Conservation (phyloP, 2,797 vertebrate species). For the Anomalospiza imberbis region DNA sequence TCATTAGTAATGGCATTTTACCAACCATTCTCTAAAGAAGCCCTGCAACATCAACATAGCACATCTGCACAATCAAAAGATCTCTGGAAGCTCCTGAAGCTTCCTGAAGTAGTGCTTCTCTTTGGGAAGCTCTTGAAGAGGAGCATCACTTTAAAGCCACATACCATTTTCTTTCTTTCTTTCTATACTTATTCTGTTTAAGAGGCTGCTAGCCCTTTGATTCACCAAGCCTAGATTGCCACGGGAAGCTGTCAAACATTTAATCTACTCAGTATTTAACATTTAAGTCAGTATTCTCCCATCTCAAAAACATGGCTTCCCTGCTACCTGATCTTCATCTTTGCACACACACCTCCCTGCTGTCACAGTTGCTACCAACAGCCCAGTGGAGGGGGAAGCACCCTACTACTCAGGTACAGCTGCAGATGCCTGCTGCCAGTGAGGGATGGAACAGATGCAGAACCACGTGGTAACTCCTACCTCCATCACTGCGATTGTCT, state of each 20-base stretch:
- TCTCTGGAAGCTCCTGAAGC: background rate
- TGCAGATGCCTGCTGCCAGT: background rate
- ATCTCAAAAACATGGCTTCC: background rate
- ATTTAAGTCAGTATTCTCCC: background rate
- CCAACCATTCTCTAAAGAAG: background rate
- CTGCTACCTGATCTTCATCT: background rate
- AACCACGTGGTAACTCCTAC: background rate
- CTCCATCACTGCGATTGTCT: background rate
- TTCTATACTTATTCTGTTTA: background rate
- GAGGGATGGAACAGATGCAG: background rate
- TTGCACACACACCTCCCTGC: background rate
- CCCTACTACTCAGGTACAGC: background rate
- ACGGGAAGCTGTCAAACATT: background rate
- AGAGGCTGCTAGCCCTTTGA: background rate
- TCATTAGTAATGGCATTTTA: background rate
- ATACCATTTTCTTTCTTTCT: background rate
- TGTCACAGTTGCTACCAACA: background rate
- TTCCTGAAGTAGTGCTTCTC: background rate
- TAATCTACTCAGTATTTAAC: background rate
- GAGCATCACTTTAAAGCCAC: background rate
- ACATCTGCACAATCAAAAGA: background rate
- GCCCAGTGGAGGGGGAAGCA: background rate
- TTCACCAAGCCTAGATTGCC: background rate
- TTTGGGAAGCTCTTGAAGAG: background rate
- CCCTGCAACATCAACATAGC: background rate